Base-by-base conservation (phyloP, 2,888 invertebrate genomes). In the Drosophila neutralis region DNA sequence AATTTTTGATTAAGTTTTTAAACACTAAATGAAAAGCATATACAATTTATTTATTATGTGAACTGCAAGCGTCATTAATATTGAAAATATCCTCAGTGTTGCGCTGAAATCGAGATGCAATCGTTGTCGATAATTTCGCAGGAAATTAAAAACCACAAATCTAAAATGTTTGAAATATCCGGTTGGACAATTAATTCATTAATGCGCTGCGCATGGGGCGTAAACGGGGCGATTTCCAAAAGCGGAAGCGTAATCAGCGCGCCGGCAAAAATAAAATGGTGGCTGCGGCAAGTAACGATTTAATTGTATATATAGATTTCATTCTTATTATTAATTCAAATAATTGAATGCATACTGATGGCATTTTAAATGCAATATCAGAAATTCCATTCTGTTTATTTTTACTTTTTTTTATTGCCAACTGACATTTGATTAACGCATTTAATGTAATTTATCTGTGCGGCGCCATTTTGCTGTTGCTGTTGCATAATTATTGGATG, bases 131-230 rank as follows among this genome's bases (percentile, higher is more conserved):
- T 89, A 83, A 85, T 88, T 69, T 73, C 78, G 72, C 87, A 87
- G 90, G 88, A 89, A 88, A 89, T 90, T 90, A 82, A 89, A 87
- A 86, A 80, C 89, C 89, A 86, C 89, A 89, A 89, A 89, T 89
- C 83, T 90, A 89, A 89, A 89, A 89, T 89, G 83, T 83, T 88
- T 86, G 86, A 87, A 89, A 90, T 87, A 89, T 89, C 89, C 89
- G 90, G 84, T 84, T 75, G 69, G 81, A 86, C 86, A 90, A 89
- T 89, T 89, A 89, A 89, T 90, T 84, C 85, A 89, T 88, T 88
- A 88, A 89, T 83, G 69, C 60, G 58, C 56, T 36, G 40, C 51
- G 10, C 2, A 8, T 15, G 18, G 64, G 31, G 42, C 45, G 38
- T 35, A 52, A 35, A 33, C 53, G 63, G 61, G 58, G 36, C 24